Base-by-base conservation (phyloP, 2,797 vertebrate species). In the Melanotaenia nigrans region DNA sequence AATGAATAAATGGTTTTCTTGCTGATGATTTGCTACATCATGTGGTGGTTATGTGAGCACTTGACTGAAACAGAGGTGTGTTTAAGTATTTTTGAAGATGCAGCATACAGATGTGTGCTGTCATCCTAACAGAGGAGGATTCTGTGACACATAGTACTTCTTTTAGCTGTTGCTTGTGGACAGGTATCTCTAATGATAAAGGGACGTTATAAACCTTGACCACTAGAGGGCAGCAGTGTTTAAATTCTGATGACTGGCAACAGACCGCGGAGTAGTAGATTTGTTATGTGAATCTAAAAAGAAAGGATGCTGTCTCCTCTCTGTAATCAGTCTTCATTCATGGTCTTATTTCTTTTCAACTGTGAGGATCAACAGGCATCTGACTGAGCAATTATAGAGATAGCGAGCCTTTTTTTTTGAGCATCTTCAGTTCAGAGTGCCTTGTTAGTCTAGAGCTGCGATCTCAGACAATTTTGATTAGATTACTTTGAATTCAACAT, bases 151-250 rank as follows among this genome's bases (percentile, higher is more conserved):
- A 28, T 30, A 2, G 9, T 10, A 6, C 2, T 35, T 12, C 60
- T 35, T 55, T 55, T 3, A 18, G 32, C 18, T 54, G 28, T 49
- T 35, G 33, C 14, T 22, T 3, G 25, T n/a, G 11, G 8, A 18
- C 38, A 28, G 13, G 13, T 36, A 3, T 45, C 35, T 20, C 1
- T n/a, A 16, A 10, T 22, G 1, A 61, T 69, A 40, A 10, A 59
- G 18, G 4, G 3, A 25, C 16, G 22, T 1, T 22, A 1, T 42
- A 2, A 13, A 0, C 16, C 16, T 45, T 53, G 0, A 61, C 85
- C 90, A 79, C 83, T 65, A 87, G 90, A 78, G 76, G 13, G 82
- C 71, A 80, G 83, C 77, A 76, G 53, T 64, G 60, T 13, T 57
- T 47, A 76, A 2, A 74, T 14, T 47, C 28, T 67, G 38, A n/a